Base-by-base conservation (phyloP, 2,888 invertebrate species). In the Synanthedon andrenaeformis region DNA sequence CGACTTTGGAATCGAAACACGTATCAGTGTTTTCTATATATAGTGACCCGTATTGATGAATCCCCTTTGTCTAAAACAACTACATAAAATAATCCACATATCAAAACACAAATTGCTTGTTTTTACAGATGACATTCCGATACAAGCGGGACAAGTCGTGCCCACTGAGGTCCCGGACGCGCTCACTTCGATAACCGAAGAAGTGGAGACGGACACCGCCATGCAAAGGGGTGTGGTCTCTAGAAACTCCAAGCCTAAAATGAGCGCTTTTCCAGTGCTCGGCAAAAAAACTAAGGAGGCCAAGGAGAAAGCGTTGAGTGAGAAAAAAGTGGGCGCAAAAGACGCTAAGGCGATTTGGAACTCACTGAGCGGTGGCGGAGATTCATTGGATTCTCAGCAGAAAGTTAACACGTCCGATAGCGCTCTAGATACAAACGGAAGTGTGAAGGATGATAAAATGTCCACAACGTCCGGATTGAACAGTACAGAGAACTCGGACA, bases 61-160 rank as follows among this genome's bases (percentile, higher is more conserved):
- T 28, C 28, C 8, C 28, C 8, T 28, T 28, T 23, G 4, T 23
- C 3, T 23, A 4, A 23, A 23, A 23, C 1, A 23, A 23, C 4
- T 4, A 23, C 4, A 23, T 23, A 23, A 23, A 3, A 4, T 23
- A 4, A 4, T 23, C 23, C 4, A 23, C 23, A 23, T 23, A 23
- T 28, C 8, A 28, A 28, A 28, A 28, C 6, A 28, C 28, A 28
- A 1, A 28, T 2, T 28, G 28, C 28, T 28, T 28, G 35, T 35
- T 35, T 35, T 23, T 5, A 54, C 88, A 95, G 96, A 96, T 88
- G 96, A 96, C 81, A 96, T 96, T 83, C 96, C 95, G 51, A 96
- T 96, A 68, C 95, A 95, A 89, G 90, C 90, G 51, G 90, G 90
- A 11, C 91, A 91, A 69, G 90, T 89, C 51, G 89, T 90, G 55